Evolutionary conservation across 2,797 vertebrate genomes (phyloP).

Genomic region (Thripadectes ignobilis): DNA sequence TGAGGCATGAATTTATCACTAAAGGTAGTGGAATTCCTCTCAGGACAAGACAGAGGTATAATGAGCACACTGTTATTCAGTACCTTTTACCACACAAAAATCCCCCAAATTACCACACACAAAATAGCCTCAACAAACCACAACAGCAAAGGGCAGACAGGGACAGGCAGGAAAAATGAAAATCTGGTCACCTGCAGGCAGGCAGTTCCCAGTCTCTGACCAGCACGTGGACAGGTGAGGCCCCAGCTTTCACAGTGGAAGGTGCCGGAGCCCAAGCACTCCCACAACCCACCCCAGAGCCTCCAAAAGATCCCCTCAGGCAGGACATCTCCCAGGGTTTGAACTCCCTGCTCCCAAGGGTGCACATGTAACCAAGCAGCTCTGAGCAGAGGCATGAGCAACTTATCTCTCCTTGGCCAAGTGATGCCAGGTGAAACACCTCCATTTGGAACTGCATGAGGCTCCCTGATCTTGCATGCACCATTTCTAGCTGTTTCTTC

Average conservation of each 20-base stretch:
- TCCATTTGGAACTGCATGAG: neutral
- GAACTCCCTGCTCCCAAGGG: neutral
- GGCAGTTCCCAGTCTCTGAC: neutral
- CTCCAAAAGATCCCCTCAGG: neutral
- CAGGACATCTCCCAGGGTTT: neutral
- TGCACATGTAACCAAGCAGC: neutral
- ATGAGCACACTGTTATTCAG: neutral
- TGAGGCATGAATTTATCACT: neutral
- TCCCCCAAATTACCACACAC: too few species aligned
- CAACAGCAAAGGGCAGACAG: neutral
- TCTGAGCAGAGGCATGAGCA: neutral
- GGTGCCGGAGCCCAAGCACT: neutral
- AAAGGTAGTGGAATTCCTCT: neutral
- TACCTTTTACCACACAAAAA: neutral
- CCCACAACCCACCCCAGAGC: neutral
- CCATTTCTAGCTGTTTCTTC: neutral
- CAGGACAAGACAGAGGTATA: neutral
- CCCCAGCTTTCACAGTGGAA: neutral
- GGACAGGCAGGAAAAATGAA: fast-evolving
- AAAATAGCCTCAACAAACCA: neutral
- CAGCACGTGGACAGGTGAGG: neutral
- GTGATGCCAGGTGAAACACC: neutral
- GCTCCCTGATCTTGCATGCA: neutral
- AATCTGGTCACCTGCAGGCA: neutral
- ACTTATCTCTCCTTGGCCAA: neutral